phyloP scores from a whole-genome alignment of 2,797 vertebrate genomes.

The Oophaga sylvatica region DNA sequence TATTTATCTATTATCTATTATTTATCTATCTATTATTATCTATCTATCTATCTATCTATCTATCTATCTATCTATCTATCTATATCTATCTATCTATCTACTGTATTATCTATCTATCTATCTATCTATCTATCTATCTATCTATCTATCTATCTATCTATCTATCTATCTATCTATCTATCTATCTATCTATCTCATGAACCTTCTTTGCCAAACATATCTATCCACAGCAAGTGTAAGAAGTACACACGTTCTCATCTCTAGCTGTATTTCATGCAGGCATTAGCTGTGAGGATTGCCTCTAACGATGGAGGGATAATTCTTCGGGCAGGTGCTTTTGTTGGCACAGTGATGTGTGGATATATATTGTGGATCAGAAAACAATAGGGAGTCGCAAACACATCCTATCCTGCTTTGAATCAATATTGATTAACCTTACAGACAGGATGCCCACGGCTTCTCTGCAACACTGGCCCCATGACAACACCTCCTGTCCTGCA shows the following conservation, averaged over 20 bases:
- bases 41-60: neutral
- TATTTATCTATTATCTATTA: neutral
- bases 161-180: neutral
- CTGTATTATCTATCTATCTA: neutral
- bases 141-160: neutral
- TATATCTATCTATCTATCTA: neutral
- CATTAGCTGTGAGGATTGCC: slow-evolving; percentile 15
- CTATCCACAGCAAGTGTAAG: neutral
- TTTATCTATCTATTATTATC: neutral
- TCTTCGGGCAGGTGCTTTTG: slow-evolving; percentile 11
- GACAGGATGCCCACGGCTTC: neutral
- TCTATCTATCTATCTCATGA: neutral
- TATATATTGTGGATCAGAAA: neutral
- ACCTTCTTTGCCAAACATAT: neutral
- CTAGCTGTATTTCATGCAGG: neutral
- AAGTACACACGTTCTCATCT: slow-evolving; percentile 3
- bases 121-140: neutral
- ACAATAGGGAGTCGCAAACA: neutral
- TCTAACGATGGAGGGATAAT: neutral
- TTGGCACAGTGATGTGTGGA: neutral
- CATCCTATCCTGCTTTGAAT: neutral
- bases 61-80: neutral
- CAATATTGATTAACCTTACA: too few species aligned
- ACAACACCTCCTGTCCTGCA: neutral
- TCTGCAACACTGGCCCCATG: neutral